Base-by-base conservation (phyloP, 2,888 invertebrate species). In the Microdon myrmicae region DNA sequence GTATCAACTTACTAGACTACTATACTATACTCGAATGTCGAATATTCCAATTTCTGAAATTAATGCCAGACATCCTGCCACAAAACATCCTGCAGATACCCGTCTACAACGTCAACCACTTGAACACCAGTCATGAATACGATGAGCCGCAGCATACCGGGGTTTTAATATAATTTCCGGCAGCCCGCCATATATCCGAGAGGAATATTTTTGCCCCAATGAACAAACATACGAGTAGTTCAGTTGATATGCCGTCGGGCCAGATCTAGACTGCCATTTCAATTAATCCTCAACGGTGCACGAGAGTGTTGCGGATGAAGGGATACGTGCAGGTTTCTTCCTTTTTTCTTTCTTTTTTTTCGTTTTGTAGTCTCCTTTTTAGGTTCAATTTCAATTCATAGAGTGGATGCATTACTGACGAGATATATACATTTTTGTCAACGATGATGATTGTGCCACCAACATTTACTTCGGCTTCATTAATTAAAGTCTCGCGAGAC, bases 21-120 rank as follows among this genome's bases (percentile, higher is more conserved):
- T n/a, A n/a, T n/a, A n/a, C n/a, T n/a, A n/a, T n/a, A n/a, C n/a
- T n/a, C n/a, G n/a, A n/a, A n/a, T n/a, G n/a, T n/a, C n/a, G n/a
- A n/a, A n/a, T n/a, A n/a, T 44, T 53, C 8, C 37, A 53, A 44
- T 53, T 44, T 44, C 23, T 9, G 44, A 53, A 53, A 37, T 53
- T 29, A 44, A 44, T 53, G 25, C 44, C 35, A 37, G 2, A 29
- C 31, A 29, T 53, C 14, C 53, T 10, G 28, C 29, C 29, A 31
- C 43, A 37, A 44, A 26, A 29, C 13, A 37, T 37, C 16, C 37
- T 53, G 44, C 44, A 43, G 51, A 43, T 35, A 51, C 23, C 9
- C 25, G 23, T 25, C 35, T 26, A n/a, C n/a, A n/a, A n/a, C n/a
- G 4, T 9, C 28, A 10, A 17, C 10, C 13, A 13, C 20, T 19